Percentiles rank a stretch among this genome's conserved stretches.
These are phyloP conservation scores for Halictus rubicundus DNA, from an alignment of 1,140 invertebrate species.

Conservation along the genomic window DNA sequence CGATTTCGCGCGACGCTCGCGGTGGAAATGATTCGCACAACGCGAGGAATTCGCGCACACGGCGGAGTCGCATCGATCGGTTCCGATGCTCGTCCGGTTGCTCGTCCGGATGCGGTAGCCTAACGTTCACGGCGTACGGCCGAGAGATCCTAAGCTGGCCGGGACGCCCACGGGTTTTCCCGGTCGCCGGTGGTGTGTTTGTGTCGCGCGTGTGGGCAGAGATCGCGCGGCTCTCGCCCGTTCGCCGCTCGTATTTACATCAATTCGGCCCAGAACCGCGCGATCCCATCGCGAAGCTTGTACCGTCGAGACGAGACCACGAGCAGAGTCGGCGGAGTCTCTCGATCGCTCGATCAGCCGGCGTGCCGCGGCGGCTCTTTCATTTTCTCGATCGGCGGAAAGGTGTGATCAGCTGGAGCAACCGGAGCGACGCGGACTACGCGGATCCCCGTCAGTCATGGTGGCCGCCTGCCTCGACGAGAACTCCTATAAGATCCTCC, in stretches of 20 bases:
- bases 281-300: neutral
- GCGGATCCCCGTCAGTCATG: neutral
- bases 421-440: neutral
- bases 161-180: constrained; percentile 22
- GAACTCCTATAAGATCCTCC: constrained; percentile 36
- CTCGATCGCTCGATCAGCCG: neutral
- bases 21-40: too few species aligned
- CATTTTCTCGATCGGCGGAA: too few species aligned
- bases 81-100: too few species aligned
- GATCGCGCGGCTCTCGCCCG: neutral
- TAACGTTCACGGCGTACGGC: too few species aligned
- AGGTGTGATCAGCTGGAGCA: neutral
- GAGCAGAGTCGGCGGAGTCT: neutral
- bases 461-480: constrained; percentile 33
- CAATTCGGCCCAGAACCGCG: neutral
- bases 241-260: constrained; percentile 16
- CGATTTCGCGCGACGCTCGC: too few species aligned
- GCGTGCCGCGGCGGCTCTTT: too few species aligned
- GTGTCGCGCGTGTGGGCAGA: constrained; percentile 10
- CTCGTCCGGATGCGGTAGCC: too few species aligned
- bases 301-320: too few species aligned
- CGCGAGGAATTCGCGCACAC: too few species aligned
- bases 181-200: neutral
- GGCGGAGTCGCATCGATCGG: too few species aligned
- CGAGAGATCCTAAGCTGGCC: constrained; percentile 10